Evolutionary conservation across 2,113 vertebrate genomes (phyloP).

Genomic region (Neolamprologus variostigma): DNA sequence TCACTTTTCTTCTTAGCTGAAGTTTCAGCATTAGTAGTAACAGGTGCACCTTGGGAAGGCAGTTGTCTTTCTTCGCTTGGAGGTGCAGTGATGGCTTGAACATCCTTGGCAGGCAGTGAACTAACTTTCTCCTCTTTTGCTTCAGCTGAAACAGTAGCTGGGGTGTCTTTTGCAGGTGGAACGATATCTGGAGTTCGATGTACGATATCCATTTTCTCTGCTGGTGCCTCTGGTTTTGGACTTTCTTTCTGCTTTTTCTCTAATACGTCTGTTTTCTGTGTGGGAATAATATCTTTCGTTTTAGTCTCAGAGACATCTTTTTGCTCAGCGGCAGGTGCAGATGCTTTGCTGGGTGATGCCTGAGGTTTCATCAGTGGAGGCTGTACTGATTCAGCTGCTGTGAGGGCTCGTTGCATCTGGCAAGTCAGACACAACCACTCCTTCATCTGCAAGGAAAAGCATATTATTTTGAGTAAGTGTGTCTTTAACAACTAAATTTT

Average conservation of each 20-base stretch:
- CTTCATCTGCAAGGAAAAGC: constrained; percentile 65
- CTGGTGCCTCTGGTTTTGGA: neutral
- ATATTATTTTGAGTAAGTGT: neutral
- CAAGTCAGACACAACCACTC: constrained; percentile 93
- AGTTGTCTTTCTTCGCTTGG: constrained; percentile 31
- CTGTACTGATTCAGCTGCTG: constrained; percentile 62
- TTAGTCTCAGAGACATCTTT: neutral
- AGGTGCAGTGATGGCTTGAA: neutral
- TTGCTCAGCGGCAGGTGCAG: neutral
- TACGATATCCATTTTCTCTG: neutral
- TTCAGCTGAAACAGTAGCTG: neutral
- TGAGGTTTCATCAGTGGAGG: constrained; percentile 51
- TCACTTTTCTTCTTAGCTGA: neutral
- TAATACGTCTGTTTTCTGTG: neutral
- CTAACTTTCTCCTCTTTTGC: neutral
- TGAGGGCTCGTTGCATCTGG: constrained; percentile 86
- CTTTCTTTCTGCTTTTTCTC: neutral
- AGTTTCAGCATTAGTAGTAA: neutral
- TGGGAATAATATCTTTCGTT: constrained; percentile 3
- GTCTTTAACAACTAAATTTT: neutral
- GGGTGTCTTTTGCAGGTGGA: neutral
- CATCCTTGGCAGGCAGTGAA: neutral
- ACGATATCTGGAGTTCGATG: neutral
- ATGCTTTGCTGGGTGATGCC: constrained; percentile 54
- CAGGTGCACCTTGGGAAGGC: neutral